phyloP scores from a whole-genome alignment of 2,797 vertebrate genomes.

The Emydoidea blandingii region DNA sequence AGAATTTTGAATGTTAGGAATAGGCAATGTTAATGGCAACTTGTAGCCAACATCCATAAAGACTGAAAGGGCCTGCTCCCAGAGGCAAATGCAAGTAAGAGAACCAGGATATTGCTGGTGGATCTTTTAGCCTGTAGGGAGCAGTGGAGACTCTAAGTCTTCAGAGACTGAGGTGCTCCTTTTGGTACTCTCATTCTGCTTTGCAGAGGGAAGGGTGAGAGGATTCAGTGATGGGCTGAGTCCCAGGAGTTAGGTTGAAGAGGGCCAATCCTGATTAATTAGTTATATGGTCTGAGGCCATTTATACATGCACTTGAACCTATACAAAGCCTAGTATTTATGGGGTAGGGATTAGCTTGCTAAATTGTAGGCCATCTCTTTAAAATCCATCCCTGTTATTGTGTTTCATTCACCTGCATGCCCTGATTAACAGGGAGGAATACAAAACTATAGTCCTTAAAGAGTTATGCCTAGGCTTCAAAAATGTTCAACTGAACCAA shows the following conservation, averaged over 20 bases:
- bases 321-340: background rate
- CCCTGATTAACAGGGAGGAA: background rate
- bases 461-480: background rate
- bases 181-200: background rate
- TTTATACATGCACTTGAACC: background rate
- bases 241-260: background rate
- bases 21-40: background rate
- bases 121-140: background rate
- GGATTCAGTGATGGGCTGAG: background rate
- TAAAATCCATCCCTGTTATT: background rate
- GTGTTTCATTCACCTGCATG: background rate
- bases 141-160: background rate
- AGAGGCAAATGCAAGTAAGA: background rate
- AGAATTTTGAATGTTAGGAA: background rate
- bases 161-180: background rate
- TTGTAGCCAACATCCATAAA: background rate
- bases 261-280: background rate
- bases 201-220: background rate
- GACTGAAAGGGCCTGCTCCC: background rate
- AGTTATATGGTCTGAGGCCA: too few relatives aligned
- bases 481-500: background rate
- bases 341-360: background rate
- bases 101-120: background rate
- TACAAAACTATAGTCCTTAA: background rate
- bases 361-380: accelerated